Evolutionary conservation across 2,113 vertebrate species (phyloP).

Genomic region (Dromas ardeola): DNA sequence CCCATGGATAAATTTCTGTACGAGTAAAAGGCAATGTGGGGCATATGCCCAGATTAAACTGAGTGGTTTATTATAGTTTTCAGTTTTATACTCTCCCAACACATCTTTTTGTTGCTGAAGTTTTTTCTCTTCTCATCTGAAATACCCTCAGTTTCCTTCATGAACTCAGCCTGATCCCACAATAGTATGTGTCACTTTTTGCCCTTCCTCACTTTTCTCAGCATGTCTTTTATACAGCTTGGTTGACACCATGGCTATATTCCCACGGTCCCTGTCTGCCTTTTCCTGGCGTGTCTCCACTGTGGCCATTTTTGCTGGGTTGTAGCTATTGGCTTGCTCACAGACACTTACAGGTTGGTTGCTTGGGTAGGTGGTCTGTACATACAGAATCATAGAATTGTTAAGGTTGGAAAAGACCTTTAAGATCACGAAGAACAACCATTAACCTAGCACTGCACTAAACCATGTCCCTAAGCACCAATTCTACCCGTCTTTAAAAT

Average conservation of each 20-base stretch:
- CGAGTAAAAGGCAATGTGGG: background rate
- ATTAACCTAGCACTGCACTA: background rate
- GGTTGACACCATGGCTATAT: background rate
- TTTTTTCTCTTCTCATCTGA: background rate
- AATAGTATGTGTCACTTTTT: background rate
- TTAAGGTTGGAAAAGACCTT: background rate
- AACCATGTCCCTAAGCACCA: background rate
- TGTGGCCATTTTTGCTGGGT: background rate
- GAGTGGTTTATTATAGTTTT: background rate
- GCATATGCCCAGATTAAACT: background rate
- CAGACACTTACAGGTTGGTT: background rate
- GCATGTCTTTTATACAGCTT: background rate
- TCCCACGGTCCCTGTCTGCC: background rate
- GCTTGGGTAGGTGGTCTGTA: background rate
- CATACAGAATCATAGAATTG: background rate
- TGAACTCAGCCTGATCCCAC: background rate
- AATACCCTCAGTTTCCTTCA: background rate
- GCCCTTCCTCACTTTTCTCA: background rate
- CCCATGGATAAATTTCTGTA: background rate
- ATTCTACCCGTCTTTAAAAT: background rate
- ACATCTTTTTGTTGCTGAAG: background rate
- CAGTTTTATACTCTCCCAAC: background rate
- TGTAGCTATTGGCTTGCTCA: background rate
- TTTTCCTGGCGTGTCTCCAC: background rate
- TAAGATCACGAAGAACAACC: background rate